Evolutionary conservation across 1,140 invertebrate genomes (phyloP).

Genomic region (Dufourea novaeangliae): DNA sequence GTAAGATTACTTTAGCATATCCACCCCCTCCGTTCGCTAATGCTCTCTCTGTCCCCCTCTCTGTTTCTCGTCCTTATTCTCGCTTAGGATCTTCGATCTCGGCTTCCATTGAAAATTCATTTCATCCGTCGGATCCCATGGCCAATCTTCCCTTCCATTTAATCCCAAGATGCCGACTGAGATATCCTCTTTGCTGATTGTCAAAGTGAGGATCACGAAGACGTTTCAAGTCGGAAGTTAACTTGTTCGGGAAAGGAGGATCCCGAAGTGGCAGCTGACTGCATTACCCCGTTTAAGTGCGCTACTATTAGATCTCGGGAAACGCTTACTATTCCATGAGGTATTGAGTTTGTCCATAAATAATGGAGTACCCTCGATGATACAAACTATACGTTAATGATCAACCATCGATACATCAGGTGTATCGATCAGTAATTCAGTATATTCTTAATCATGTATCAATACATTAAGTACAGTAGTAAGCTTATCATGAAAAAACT

Average conservation of each 20-base stretch:
- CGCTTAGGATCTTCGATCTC: conserved; percentile 48
- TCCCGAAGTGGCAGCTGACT: conserved; percentile 62
- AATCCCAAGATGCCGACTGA: conserved; percentile 67
- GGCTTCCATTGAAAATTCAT: conserved; percentile 75
- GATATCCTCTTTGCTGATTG: conserved; percentile 68
- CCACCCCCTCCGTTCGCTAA: background rate
- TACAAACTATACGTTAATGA: too few relatives aligned
- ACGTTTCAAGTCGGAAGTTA: conserved; percentile 61
- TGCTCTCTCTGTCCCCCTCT: conserved; percentile 2
- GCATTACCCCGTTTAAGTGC: conserved; percentile 61
- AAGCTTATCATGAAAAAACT: too few relatives aligned
- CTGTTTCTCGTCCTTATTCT: conserved; percentile 40
- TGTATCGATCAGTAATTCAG: too few relatives aligned
- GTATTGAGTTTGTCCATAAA: background rate
- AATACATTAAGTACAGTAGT: too few relatives aligned
- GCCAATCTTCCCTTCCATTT: conserved; percentile 73
- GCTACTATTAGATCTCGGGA: conserved; percentile 41
- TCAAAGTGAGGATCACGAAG: conserved; percentile 64
- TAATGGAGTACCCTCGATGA: background rate
- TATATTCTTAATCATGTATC: too few relatives aligned
- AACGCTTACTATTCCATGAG: conserved; percentile 49
- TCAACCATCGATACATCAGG: too few relatives aligned
- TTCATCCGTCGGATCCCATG: conserved; percentile 71
- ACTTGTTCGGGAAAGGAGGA: conserved; percentile 51
- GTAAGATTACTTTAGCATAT: conserved; percentile 32